Conservation (phyloP, 2,113 vertebrate species). For the Pitta sordida region DNA sequence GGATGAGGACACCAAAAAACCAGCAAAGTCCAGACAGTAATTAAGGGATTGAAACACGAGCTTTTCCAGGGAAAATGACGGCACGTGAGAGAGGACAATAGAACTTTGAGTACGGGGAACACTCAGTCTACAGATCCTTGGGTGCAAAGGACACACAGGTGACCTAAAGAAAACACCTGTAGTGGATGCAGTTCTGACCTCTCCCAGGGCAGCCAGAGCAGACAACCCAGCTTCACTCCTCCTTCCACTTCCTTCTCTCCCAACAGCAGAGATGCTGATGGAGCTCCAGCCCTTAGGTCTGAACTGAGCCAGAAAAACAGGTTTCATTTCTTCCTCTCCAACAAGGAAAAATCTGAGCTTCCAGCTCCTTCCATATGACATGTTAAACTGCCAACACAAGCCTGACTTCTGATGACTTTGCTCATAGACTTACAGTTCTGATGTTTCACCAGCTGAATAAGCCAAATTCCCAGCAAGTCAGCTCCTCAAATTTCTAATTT, state of each 20-base stretch:
- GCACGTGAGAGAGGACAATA: not conserved
- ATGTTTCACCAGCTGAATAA: not conserved
- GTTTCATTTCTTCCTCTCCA: not conserved
- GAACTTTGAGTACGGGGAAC: not conserved
- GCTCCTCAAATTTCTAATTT: slow-evolving; percentile 1
- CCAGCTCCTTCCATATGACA: not conserved
- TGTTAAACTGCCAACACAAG: not conserved
- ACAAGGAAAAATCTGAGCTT: not conserved
- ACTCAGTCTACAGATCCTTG: no score
- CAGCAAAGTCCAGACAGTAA: not conserved
- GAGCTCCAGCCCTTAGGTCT: not conserved
- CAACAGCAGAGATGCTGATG: not conserved
- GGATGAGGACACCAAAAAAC: not conserved
- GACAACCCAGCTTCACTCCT: not conserved
- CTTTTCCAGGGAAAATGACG: not conserved
- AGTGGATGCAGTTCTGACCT: no score
- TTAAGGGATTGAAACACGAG: not conserved
- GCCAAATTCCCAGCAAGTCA: not conserved
- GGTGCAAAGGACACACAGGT: not conserved
- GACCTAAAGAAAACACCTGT: not conserved
- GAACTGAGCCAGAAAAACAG: not conserved
- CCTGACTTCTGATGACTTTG: not conserved
- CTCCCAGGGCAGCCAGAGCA: not conserved
- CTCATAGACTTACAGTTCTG: not conserved
- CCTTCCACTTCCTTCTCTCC: not conserved